Conservation (phyloP, 2,797 vertebrate genomes). For the Acrossocheilus wenchowensis region DNA sequence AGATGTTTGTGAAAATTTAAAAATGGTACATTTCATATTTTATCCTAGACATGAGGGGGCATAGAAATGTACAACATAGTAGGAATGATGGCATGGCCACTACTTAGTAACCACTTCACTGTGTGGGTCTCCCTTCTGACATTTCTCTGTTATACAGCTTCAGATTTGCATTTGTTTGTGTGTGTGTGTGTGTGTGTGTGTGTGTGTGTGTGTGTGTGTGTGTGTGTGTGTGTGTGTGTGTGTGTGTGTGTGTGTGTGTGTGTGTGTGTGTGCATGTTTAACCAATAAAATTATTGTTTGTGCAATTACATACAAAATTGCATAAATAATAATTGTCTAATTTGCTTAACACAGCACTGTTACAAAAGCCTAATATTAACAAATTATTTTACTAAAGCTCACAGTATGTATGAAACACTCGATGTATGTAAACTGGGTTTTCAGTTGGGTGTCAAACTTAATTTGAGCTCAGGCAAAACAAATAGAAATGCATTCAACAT, state of each 20-base stretch:
- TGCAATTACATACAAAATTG: background rate
- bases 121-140: constrained; percentile 49
- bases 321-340: constrained; percentile 10
- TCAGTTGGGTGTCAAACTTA: constrained; percentile 10
- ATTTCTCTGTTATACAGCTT: constrained; percentile 13
- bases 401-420: background rate
- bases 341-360: constrained; percentile 19
- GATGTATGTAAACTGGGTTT: background rate
- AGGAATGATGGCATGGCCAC: constrained; percentile 53
- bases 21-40: no score
- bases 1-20: background rate
- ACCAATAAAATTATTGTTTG: background rate
- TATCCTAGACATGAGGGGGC: background rate
- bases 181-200: constrained; percentile 59
- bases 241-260: constrained; percentile 48
- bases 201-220: constrained; percentile 58
- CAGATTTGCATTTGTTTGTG: constrained; percentile 45
- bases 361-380: background rate
- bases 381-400: background rate
- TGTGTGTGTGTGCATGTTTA: constrained; percentile 54
- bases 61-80: background rate
- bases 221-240: constrained; percentile 60
- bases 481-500: background rate
- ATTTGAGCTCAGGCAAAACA: background rate
- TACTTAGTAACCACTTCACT: background rate